Evolutionary conservation across 2,888 invertebrate genomes (phyloP), one percentile per base, ranked within the genome.

Genomic region (Mesochorus sp.): DNA sequence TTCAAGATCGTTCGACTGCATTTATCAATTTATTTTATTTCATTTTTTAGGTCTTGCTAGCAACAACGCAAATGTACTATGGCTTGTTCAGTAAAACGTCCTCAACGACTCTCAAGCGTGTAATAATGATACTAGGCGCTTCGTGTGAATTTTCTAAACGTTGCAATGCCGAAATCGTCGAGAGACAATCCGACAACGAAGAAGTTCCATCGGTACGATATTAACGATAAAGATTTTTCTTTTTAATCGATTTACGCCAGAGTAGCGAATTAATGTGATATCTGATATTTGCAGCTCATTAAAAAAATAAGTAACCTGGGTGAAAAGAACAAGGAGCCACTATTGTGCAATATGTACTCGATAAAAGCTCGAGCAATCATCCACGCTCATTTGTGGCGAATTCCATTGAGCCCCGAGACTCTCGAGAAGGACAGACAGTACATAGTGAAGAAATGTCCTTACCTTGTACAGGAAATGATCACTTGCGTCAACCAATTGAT

Each of bases 41-140:
- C 59, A 6, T 57, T 74, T 70, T 59, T 26, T 91, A 95, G 92
- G 98, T 99, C 1, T 92, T 99, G 10, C 92, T 99, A 76, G 97
- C 98, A 88, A 99, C 99, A n/a, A 97, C 98, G 3, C 96, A 98
- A 90, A 94, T 99, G 93, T 99, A 98, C 91, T 97, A 96, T 90
- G 97, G 95, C 89, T 99, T 98, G 91, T 97, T 99, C 90, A 96
- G 98, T 88, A 98, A 98, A 92, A 98, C 98, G 4, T 97, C 98
- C 0, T 96, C 96, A 80, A 99, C 99, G 97, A 95, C 97, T 62
- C 92, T 99, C 57, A 99, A 98, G 92, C 94, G 99, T 84, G 97
- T 97, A 14, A 94, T 99, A 8, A 99, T 99, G 98, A 97, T 99
- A 73, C 92, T 99, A 57, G 98, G 97, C 21, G 99, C 98, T 8